phyloP scores from a whole-genome alignment of 2,113 vertebrate genomes.

The Amblyopsis rosae region DNA sequence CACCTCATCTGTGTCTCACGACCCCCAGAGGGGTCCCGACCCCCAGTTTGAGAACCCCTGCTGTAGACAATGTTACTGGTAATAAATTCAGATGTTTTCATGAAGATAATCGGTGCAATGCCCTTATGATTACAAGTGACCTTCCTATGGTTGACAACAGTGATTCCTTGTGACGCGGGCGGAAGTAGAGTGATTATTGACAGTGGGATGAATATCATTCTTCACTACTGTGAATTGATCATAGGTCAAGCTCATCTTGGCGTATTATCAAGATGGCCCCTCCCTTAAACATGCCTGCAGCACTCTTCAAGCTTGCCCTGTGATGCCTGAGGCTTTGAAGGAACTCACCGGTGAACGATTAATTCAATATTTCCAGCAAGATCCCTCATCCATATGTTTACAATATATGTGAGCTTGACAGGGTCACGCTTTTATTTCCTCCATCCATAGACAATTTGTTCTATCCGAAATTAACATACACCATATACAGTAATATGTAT shows the following conservation, averaged over 20 bases:
- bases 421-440: slow-evolving; percentile 43
- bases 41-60: too few species aligned
- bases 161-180: background rate
- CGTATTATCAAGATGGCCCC: too few species aligned
- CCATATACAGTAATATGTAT: background rate
- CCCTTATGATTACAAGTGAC: too few species aligned
- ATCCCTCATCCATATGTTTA: slow-evolving; percentile 52
- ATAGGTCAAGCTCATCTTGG: slow-evolving; percentile 32
- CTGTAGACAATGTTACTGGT: too few species aligned
- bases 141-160: slow-evolving; percentile 2
- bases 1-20: too few species aligned
- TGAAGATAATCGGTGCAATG: too few species aligned
- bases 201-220: slow-evolving; percentile 41
- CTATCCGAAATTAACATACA: slow-evolving; percentile 34
- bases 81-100: too few species aligned
- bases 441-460: slow-evolving; percentile 41
- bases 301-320: slow-evolving; percentile 57
- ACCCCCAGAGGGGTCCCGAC: too few species aligned
- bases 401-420: slow-evolving; percentile 50
- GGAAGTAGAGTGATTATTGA: slow-evolving; percentile 54
- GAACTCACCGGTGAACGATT: slow-evolving; percentile 47
- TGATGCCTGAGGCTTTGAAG: slow-evolving; percentile 55
- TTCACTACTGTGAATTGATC: slow-evolving; percentile 36
- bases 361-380: slow-evolving; percentile 45
- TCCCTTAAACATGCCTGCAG: slow-evolving; percentile 71